These are phyloP conservation scores for Eremobia ochroleuca DNA, from an alignment of 2,888 invertebrate genomes.

Conservation along the genomic window DNA sequence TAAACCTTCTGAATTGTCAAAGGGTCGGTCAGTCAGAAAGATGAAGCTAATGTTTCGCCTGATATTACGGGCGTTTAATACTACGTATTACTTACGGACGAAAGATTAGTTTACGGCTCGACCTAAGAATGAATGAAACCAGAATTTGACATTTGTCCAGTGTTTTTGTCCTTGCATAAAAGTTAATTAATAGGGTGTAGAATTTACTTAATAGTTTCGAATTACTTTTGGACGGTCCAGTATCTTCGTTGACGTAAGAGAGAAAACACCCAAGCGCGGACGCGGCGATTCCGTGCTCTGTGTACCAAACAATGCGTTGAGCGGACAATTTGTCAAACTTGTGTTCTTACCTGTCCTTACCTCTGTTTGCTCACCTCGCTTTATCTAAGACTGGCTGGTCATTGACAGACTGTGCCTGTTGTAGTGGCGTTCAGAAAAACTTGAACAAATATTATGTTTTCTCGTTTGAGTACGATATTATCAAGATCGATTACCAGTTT, in stretches of 20 bases:
- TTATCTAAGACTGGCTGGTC: slow-evolving; percentile 51
- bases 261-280: background rate
- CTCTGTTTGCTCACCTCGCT: slow-evolving; percentile 63
- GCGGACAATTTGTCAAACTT: slow-evolving; percentile 77
- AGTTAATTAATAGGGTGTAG: too few relatives aligned
- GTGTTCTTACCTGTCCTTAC: slow-evolving; percentile 69
- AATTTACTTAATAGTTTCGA: background rate
- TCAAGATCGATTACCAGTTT: slow-evolving; percentile 51
- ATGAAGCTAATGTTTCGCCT: too few relatives aligned
- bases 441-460: slow-evolving; percentile 47
- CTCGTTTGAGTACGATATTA: slow-evolving; percentile 29
- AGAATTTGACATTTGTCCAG: too few relatives aligned
- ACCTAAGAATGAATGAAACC: too few relatives aligned
- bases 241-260: background rate
- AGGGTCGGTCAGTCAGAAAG: background rate
- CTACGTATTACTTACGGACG: too few relatives aligned
- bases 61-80: too few relatives aligned
- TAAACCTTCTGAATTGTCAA: background rate
- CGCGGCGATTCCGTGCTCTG: background rate
- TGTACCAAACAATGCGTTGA: slow-evolving; percentile 69
- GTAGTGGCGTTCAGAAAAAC: slow-evolving; percentile 37
- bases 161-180: too few relatives aligned
- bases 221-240: background rate
- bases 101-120: too few relatives aligned
- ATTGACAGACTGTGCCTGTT: slow-evolving; percentile 46